Percentiles rank a stretch among this genome's conserved stretches.
These are phyloP conservation scores for Trissolcus brochymenae DNA, from an alignment of 2,888 invertebrate genomes.

Conservation along the genomic window DNA sequence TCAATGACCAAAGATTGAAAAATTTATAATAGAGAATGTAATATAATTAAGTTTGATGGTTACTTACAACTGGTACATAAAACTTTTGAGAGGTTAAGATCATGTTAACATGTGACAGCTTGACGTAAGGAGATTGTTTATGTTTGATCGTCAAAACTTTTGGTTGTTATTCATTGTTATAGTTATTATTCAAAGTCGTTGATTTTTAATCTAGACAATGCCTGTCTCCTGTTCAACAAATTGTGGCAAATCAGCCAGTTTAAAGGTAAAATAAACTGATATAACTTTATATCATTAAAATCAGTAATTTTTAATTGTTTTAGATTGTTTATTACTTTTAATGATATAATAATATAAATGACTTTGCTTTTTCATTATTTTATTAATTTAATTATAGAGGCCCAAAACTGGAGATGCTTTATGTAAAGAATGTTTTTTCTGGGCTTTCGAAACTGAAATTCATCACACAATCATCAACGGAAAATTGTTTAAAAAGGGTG, in stretches of 20 bases:
- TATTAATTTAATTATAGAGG: slow-evolving; percentile 78
- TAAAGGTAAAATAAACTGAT: slow-evolving; percentile 80
- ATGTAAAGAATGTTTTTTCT: slow-evolving; percentile 96
- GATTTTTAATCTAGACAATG: slow-evolving; percentile 77
- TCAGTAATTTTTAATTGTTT: background rate
- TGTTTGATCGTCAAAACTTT: background rate
- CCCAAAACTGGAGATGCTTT: slow-evolving; percentile 94
- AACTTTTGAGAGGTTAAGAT: background rate
- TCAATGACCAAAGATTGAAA: too few species aligned
- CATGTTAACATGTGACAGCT: background rate
- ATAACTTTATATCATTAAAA: background rate
- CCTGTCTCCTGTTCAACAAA: slow-evolving; percentile 82
- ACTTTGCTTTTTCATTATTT: background rate
- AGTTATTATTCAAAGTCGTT: background rate
- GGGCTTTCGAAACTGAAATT: slow-evolving; percentile 95
- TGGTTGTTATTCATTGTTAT: background rate
- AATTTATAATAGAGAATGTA: too few species aligned
- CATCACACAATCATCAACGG: slow-evolving; percentile 92
- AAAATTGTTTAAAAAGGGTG: slow-evolving; percentile 88
- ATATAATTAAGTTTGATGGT: too few species aligned
- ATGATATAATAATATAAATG: background rate
- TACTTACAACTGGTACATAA: too few species aligned
- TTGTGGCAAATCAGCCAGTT: slow-evolving; percentile 85
- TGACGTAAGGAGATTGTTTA: background rate
- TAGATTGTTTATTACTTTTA: background rate